Conservation (phyloP, 2,888 invertebrate genomes). For the Drosophila aldrichi region DNA sequence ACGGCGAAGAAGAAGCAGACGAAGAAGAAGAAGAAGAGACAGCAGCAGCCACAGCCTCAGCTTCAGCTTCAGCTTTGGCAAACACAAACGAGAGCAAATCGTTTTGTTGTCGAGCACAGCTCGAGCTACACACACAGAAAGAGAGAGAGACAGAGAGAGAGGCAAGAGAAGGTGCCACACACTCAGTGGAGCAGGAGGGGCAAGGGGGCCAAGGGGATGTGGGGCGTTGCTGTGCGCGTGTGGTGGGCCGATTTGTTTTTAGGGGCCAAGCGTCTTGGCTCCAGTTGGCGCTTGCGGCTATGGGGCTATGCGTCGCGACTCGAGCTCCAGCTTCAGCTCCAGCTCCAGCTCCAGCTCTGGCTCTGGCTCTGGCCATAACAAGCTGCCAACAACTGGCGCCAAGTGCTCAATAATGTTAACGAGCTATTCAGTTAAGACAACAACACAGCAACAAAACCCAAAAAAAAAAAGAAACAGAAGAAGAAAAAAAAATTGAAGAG, state of each 20-base stretch:
- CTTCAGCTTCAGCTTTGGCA: constrained; percentile 34
- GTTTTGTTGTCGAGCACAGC: constrained; percentile 74
- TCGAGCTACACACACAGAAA: constrained; percentile 23
- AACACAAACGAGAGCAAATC: constrained; percentile 80
- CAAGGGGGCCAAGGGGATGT: background rate
- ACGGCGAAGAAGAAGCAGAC: constrained; percentile 1
- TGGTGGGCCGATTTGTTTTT: constrained; percentile 69
- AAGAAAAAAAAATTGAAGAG: constrained; percentile 2
- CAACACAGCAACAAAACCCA: constrained; percentile 42
- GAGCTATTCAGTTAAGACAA: constrained; percentile 83
- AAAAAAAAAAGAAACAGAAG: constrained; percentile 30
- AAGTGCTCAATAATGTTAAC: constrained; percentile 85
- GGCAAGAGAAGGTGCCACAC: background rate
- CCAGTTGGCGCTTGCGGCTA: constrained; percentile 61
- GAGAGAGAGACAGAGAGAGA: background rate
- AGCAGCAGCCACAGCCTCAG: constrained; percentile 6
- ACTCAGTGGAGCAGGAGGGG: background rate
- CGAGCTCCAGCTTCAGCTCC: constrained; percentile 27
- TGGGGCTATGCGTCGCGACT: constrained; percentile 64
- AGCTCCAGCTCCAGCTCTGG: constrained; percentile 28
- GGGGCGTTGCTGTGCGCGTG: constrained; percentile 50
- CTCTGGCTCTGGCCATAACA: constrained; percentile 71
- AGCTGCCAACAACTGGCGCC: constrained; percentile 85
- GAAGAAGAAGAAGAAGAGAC: background rate
- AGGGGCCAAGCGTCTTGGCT: constrained; percentile 42